Evolutionary conservation across 2,113 vertebrate species (phyloP).

Genomic region (Psephotus haematonotus): DNA sequence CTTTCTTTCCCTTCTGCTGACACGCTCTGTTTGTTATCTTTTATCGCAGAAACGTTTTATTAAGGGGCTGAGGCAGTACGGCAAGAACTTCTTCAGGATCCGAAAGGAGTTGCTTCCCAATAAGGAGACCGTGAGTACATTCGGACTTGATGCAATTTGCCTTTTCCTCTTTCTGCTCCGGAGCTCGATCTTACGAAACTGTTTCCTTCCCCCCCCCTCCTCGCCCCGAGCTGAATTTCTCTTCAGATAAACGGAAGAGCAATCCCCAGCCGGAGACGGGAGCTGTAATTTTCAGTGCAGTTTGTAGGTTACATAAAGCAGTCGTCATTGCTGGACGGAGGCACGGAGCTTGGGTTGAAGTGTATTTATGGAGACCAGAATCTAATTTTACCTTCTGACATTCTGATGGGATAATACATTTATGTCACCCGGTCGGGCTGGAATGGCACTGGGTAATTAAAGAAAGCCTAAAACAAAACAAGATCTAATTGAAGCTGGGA

Average conservation of each 20-base stretch:
- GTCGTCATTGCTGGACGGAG: neutral
- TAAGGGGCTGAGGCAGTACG: constrained; percentile 96
- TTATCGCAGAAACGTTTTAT: constrained; percentile 92
- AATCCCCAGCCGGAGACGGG: neutral
- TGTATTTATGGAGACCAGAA: neutral
- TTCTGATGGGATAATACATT: constrained; percentile 37
- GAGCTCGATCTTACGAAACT: constrained; percentile 17
- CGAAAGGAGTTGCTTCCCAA: constrained; percentile 83
- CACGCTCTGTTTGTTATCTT: constrained; percentile 66
- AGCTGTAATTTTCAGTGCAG: neutral
- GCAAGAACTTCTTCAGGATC: constrained; percentile 99
- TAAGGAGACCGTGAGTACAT: constrained; percentile 67
- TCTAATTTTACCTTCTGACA: constrained; percentile 65
- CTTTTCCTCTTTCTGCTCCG: constrained; percentile 17
- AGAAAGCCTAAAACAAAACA: constrained; percentile 8
- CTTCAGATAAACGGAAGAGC: neutral
- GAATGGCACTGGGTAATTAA: constrained; percentile 3
- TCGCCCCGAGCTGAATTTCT: neutral
- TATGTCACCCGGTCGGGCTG: constrained; percentile 30
- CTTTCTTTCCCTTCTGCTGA: constrained; percentile 34
- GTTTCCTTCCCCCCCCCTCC: constrained; percentile 32
- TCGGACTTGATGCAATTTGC: constrained; percentile 69
- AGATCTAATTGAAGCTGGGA: neutral
- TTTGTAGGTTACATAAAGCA: constrained; percentile 35
- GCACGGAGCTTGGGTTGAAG: neutral